A percentile compares a stretch with the other conserved stretches of the same genome.
Conservation (phyloP, 2,797 vertebrate genomes). For the Lagocephalus sceleratus region DNA sequence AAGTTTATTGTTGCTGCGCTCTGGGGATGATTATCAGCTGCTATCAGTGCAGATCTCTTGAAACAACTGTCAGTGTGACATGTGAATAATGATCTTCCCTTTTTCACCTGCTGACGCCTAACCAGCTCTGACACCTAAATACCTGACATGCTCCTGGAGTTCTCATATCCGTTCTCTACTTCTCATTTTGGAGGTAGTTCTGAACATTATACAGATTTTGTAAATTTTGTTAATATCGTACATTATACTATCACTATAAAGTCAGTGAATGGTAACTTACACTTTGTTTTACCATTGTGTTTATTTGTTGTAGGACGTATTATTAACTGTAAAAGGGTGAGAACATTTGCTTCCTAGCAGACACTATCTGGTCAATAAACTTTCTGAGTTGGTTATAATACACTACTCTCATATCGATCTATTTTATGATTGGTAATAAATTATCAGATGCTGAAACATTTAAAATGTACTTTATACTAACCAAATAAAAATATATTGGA, state of each 20-base stretch:
- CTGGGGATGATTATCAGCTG: constrained; percentile 78
- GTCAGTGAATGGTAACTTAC: too few species aligned
- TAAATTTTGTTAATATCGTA: background rate
- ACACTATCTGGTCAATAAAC: too few species aligned
- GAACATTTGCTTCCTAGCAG: too few species aligned
- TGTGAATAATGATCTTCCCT: constrained; percentile 77
- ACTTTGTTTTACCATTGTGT: too few species aligned
- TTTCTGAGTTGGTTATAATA: too few species aligned
- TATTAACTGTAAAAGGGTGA: too few species aligned
- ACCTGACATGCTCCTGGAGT: constrained; percentile 48
- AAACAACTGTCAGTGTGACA: constrained; percentile 77
- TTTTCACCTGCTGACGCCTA: constrained; percentile 73
- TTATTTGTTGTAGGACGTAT: too few species aligned
- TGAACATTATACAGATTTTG: constrained; percentile 24
- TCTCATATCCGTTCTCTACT: constrained; percentile 36
- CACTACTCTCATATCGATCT: too few species aligned
- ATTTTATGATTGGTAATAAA: too few species aligned
- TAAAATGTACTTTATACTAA: too few species aligned
- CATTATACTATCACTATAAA: too few species aligned
- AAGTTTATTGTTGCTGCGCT: constrained; percentile 77
- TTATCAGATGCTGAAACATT: too few species aligned
- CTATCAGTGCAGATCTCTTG: constrained; percentile 69
- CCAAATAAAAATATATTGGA: background rate
- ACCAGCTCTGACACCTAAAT: constrained; percentile 66
- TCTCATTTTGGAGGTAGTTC: constrained; percentile 24